These are phyloP conservation scores for Muscidifurax raptorellus DNA, from an alignment of 1,140 invertebrate species.

Conservation along the genomic window DNA sequence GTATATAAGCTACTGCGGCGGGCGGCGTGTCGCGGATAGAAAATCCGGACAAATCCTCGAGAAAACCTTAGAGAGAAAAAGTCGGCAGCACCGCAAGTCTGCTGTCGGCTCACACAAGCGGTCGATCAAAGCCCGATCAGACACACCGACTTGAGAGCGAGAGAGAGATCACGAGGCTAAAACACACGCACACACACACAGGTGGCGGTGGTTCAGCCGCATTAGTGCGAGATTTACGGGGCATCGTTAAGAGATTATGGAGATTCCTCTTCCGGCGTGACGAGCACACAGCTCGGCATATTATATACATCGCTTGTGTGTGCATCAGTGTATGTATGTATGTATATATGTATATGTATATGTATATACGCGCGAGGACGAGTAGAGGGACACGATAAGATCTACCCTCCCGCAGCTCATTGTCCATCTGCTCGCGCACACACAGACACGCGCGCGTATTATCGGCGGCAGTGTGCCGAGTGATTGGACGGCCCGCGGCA, in stretches of 20 bases:
- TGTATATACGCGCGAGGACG: background rate
- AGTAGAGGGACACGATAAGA: conserved; percentile 54
- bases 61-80: background rate
- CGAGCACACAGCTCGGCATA: conserved; percentile 23
- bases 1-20: background rate
- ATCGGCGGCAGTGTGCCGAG: background rate
- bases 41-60: background rate
- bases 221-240: conserved; percentile 39
- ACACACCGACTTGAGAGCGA: background rate
- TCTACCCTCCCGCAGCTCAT: conserved; percentile 55
- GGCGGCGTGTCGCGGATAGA: background rate
- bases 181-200: background rate
- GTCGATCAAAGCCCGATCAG: background rate
- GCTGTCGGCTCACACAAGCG: background rate
- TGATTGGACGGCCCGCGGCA: background rate
- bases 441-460: background rate
- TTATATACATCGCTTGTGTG: background rate
- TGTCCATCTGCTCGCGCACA: conserved; percentile 48
- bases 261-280: conserved; percentile 43
- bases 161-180: background rate
- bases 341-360: background rate
- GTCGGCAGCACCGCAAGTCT: background rate
- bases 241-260: conserved; percentile 51
- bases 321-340: background rate
- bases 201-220: conserved; percentile 7